Percentiles rank a stretch among this genome's conserved stretches.
phyloP scores from a whole-genome alignment of 1,140 invertebrate species.

The Pentalonia nigronervosa region DNA sequence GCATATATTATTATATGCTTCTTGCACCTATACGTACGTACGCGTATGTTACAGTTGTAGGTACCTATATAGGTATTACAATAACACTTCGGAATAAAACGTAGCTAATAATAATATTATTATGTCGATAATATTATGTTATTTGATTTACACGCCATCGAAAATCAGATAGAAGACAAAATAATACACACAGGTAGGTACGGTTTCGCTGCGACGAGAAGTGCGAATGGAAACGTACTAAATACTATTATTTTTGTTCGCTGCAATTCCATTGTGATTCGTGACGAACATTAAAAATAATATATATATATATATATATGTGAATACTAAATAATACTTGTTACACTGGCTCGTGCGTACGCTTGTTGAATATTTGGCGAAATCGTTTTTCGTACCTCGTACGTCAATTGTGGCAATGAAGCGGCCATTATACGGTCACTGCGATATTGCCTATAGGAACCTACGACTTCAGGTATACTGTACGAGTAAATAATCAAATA shows the following conservation, averaged over 20 bases:
- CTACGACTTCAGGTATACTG: not conserved
- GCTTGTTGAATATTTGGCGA: slow-evolving; percentile 38
- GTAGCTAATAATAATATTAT: not conserved
- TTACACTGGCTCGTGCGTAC: not conserved
- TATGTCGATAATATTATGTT: not conserved
- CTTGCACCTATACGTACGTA: not conserved
- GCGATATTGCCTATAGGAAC: not conserved
- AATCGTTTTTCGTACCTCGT: not conserved
- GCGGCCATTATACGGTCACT: not conserved
- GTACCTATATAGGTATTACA: too few relatives aligned
- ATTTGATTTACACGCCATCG: slow-evolving; percentile 29
- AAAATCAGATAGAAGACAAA: not conserved
- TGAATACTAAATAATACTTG: slow-evolving; percentile 10
- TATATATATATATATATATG: not conserved
- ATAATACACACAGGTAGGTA: not conserved
- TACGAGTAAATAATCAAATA: not conserved
- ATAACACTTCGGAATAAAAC: not conserved
- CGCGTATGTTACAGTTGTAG: not conserved
- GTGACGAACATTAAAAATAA: slow-evolving; percentile 36
- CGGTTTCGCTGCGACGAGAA: not conserved
- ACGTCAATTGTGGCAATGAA: slow-evolving; percentile 9
- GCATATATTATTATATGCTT: not conserved
- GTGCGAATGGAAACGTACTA: not conserved
- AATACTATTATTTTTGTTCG: slow-evolving; percentile 26
- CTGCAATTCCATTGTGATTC: slow-evolving; percentile 41